phyloP scores from a whole-genome alignment of 2,888 invertebrate species.

The Tolmerus cingulatus region DNA sequence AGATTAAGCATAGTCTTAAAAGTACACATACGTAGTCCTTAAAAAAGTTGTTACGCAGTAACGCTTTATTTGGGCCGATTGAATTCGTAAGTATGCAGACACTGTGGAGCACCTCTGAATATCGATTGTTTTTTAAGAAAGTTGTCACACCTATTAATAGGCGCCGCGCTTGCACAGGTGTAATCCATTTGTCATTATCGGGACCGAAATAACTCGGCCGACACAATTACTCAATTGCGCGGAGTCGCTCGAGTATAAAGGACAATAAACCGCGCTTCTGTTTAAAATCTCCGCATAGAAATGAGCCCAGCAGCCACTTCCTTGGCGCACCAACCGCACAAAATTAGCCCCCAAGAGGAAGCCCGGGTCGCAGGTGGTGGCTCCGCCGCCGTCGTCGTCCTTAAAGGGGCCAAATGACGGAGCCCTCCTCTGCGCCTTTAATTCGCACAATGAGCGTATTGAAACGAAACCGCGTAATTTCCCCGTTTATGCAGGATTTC shows the following conservation, averaged over 20 bases:
- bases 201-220: not conserved
- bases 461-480: conserved; percentile 10
- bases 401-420: not conserved
- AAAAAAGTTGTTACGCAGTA: not conserved
- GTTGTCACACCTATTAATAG: not conserved
- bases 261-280: not conserved
- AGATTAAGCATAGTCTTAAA: too few relatives aligned
- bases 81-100: not conserved
- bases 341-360: not conserved
- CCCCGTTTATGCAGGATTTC: not conserved
- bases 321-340: not conserved
- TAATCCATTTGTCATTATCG: not conserved
- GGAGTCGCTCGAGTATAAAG: not conserved
- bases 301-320: not conserved
- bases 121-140: not conserved
- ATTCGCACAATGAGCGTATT: not conserved
- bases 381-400: not conserved
- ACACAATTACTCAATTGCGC: not conserved
- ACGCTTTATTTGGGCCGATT: not conserved
- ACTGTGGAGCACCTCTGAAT: not conserved
- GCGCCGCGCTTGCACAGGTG: not conserved
- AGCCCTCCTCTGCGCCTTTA: not conserved
- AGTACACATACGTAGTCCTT: too few relatives aligned
- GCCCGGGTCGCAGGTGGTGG: not conserved
- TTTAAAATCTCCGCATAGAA: not conserved